Conservation (phyloP, 2,113 vertebrate species). For the Oryctolagus cuniculus region mOryCun1.1 NC_091436.1:160382501-160383000, state of each 20-base stretch:
- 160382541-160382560: background rate
- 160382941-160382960: too few species aligned
- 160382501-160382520: too few species aligned
- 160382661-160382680: background rate
- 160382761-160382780: background rate
- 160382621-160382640: background rate
- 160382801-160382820: slow-evolving; percentile 14
- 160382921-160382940: too few species aligned
- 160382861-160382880: background rate
- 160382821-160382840: background rate
- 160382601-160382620: background rate
- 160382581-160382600: background rate
- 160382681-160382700: background rate
- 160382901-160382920: background rate
- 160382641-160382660: background rate
- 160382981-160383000: too few species aligned
- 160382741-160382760: background rate
- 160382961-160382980: too few species aligned
- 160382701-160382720: background rate
- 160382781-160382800: background rate
- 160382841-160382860: background rate
- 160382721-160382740: background rate
- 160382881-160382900: background rate
- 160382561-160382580: background rate
- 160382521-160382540: background rate